phyloP scores from a whole-genome alignment of 2,888 invertebrate genomes.

The Labia minor region DNA sequence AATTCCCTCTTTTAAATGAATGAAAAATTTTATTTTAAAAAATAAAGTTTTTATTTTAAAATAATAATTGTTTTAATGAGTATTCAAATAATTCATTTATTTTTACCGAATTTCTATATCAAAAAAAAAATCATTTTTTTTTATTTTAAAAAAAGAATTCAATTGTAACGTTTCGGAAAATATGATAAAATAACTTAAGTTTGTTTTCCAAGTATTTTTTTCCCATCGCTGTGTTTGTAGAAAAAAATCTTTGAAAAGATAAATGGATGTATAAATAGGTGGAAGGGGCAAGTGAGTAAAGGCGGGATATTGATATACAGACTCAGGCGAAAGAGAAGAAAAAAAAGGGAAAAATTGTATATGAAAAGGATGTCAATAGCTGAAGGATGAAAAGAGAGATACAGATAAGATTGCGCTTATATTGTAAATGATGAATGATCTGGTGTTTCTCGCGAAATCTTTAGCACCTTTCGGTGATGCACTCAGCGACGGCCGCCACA shows the following conservation, averaged over 20 bases:
- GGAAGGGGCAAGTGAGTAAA: conserved; percentile 6
- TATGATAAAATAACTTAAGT: conserved; percentile 13
- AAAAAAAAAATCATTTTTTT: not conserved
- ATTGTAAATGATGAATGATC: conserved; percentile 7
- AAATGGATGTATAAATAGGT: conserved; percentile 13
- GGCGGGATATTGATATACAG: conserved; percentile 13
- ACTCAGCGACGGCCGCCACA: too few species aligned
- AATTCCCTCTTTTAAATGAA: too few species aligned
- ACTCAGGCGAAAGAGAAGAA: not conserved
- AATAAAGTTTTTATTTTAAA: too few species aligned
- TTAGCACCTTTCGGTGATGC: not conserved
- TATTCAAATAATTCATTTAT: too few species aligned
- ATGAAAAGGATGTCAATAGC: conserved; percentile 13
- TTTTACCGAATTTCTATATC: too few species aligned
- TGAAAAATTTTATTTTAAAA: too few species aligned
- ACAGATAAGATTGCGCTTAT: conserved; percentile 13
- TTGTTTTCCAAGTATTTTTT: not conserved
- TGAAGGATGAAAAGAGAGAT: conserved; percentile 13
- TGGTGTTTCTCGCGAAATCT: not conserved
- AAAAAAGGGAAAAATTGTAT: conserved; percentile 4
- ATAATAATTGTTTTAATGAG: too few species aligned
- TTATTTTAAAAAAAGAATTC: not conserved
- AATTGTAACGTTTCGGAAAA: not conserved
- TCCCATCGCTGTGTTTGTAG: not conserved
- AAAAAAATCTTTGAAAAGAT: conserved; percentile 13